Evolutionary conservation across 2,888 invertebrate species (phyloP).

Genomic region (Heliconius cydno): DNA sequence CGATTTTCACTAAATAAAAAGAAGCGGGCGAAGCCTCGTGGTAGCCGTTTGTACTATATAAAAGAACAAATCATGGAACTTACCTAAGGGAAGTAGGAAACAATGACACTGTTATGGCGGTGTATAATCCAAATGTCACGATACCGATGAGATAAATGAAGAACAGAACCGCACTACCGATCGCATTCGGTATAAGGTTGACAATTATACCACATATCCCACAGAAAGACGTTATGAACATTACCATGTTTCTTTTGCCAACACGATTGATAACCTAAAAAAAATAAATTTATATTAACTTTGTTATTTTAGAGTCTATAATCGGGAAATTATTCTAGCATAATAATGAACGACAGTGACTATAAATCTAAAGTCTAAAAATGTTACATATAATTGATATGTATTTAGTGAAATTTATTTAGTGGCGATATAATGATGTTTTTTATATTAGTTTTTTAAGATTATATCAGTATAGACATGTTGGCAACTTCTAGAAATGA

Average conservation of each 20-base stretch:
- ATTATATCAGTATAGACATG: no score
- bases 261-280: constrained; percentile 68
- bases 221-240: constrained; percentile 73
- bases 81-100: constrained; percentile 81
- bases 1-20: no score
- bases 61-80: neutral
- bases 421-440: no score
- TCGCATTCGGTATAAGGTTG: constrained; percentile 83
- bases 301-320: neutral
- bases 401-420: neutral
- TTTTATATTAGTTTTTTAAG: no score
- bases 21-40: no score
- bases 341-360: neutral
- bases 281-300: neutral
- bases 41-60: no score
- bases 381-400: neutral
- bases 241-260: constrained; percentile 82
- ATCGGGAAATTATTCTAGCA: neutral
- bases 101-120: constrained; percentile 79
- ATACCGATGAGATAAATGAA: constrained; percentile 69
- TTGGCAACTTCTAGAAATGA: no score
- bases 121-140: constrained; percentile 75
- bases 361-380: constrained; percentile 50
- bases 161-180: constrained; percentile 81
- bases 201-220: constrained; percentile 81